Evolutionary conservation across 2,113 vertebrate genomes (phyloP).

Genomic region (Varanus komodoensis): DNA sequence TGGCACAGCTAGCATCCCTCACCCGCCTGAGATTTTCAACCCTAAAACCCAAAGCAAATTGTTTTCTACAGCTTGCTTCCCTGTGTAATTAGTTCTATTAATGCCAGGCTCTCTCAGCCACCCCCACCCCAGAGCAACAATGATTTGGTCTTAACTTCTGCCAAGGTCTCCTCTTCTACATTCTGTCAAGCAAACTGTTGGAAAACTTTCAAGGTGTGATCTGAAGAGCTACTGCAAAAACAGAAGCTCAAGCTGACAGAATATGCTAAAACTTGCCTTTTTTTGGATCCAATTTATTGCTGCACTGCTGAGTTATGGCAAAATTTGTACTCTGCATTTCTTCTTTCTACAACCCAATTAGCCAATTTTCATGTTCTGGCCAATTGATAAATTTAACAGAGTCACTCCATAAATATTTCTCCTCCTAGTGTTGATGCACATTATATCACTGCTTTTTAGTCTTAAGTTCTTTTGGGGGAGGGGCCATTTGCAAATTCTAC

Average conservation of each 20-base stretch:
- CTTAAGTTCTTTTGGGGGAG: neutral
- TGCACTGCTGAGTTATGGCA: fast-evolving
- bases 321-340: neutral
- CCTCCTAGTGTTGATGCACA: neutral
- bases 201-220: slow-evolving; percentile 35
- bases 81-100: slow-evolving; percentile 67
- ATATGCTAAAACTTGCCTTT: slow-evolving; percentile 7
- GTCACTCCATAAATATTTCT: neutral
- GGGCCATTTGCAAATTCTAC: neutral
- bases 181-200: slow-evolving; percentile 46
- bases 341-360: fast-evolving
- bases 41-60: slow-evolving; percentile 41
- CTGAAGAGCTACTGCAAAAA: neutral
- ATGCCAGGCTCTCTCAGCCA: slow-evolving; percentile 55
- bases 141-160: slow-evolving; percentile 62
- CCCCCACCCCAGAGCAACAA: slow-evolving; percentile 27
- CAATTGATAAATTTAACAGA: neutral
- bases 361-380: neutral
- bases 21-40: slow-evolving; percentile 30
- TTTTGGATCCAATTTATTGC: fast-evolving
- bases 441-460: neutral
- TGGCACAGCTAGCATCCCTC: neutral
- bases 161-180: slow-evolving; percentile 50
- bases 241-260: fast-evolving
- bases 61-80: slow-evolving; percentile 52